phyloP scores from a whole-genome alignment of 2,113 vertebrate genomes.

The Neopipo cinnamomea region DNA sequence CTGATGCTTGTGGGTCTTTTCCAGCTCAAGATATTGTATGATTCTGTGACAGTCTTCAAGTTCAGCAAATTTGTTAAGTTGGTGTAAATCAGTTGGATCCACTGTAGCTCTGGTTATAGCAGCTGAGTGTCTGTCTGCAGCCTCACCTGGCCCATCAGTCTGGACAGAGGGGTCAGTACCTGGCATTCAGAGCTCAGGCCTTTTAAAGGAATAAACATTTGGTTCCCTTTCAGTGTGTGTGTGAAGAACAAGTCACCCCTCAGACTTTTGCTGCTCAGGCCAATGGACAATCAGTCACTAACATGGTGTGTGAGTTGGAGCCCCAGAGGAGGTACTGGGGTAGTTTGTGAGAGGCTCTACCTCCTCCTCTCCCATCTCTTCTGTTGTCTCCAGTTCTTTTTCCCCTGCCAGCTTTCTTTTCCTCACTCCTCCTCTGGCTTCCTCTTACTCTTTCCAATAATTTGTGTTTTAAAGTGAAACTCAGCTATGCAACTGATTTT shows the following conservation, averaged over 20 bases:
- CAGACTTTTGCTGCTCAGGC: not conserved
- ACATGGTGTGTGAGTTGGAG: not conserved
- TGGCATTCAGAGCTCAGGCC: not conserved
- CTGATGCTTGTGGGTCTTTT: not conserved
- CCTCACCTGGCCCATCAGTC: not conserved
- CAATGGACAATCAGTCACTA: not conserved
- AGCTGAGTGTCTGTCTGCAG: not conserved
- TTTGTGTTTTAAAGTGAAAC: constrained; percentile 19
- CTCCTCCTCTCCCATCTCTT: not conserved
- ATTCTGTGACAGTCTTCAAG: not conserved
- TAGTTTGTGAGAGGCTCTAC: not conserved
- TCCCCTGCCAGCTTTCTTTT: not conserved
- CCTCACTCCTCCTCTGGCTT: not conserved
- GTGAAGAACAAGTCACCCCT: not conserved
- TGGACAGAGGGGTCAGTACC: not conserved
- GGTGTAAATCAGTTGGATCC: not conserved
- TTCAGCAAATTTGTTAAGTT: not conserved
- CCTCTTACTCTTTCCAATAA: not conserved
- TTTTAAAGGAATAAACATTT: not conserved
- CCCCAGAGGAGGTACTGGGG: not conserved
- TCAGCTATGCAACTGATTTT: constrained; percentile 31
- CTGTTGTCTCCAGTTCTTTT: not conserved
- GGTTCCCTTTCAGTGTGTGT: not conserved
- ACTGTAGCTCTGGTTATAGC: not conserved
- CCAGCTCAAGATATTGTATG: not conserved